Percentiles rank a stretch among this genome's conserved stretches.
Conservation (phyloP, 1,140 invertebrate genomes). For the Caerostris extrusa region DNA sequence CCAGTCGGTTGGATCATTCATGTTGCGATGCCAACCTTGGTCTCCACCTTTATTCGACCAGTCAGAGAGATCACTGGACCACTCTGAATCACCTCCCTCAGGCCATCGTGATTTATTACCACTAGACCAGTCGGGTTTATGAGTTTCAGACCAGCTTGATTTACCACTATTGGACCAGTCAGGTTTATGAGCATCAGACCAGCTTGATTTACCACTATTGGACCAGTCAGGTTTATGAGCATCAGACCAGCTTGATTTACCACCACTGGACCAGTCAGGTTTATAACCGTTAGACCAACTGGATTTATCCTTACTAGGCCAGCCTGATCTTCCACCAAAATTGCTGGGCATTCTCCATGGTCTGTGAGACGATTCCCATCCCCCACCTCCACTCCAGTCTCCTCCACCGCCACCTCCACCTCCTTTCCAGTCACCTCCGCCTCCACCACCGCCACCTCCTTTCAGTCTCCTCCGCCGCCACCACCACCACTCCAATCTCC, state of each 20-base stretch:
- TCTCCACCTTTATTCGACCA: not conserved
- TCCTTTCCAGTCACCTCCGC: not conserved
- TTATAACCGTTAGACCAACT: not conserved
- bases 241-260: not conserved
- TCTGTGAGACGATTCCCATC: slow-evolving; percentile 66
- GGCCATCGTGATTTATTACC: not conserved
- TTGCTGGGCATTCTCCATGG: slow-evolving; percentile 10
- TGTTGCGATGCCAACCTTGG: not conserved
- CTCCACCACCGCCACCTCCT: not conserved
- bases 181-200: not conserved
- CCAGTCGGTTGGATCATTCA: slow-evolving; percentile 48
- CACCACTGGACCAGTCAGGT: not conserved
- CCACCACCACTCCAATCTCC: not conserved
- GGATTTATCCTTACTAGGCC: not conserved
- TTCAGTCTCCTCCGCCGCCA: not conserved
- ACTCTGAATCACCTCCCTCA: not conserved
- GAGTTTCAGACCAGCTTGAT: not conserved
- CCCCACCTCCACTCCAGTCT: slow-evolving; percentile 47
- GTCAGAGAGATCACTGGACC: slow-evolving; percentile 38
- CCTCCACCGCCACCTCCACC: slow-evolving; percentile 14
- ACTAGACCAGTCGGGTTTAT: not conserved
- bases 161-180: not conserved
- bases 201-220: not conserved
- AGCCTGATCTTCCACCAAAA: not conserved
- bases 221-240: not conserved